phyloP scores from a whole-genome alignment of 1,140 invertebrate species.

The Campoletis sonorensis region DNA sequence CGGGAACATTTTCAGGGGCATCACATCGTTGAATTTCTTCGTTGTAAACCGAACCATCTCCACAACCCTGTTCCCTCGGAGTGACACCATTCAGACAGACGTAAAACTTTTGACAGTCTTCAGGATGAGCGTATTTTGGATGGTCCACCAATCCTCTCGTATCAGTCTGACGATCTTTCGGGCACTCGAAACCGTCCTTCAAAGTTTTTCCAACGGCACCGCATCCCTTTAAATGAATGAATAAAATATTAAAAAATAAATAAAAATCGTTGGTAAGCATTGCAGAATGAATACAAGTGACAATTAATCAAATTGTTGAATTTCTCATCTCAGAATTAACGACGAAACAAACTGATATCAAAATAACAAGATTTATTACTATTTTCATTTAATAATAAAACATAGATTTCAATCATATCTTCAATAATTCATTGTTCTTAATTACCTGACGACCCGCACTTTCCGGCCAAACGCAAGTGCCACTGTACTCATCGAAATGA shows the following conservation, averaged over 20 bases:
- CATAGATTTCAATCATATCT: slow-evolving; percentile 15
- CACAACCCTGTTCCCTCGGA: slow-evolving; percentile 90
- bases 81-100: slow-evolving; percentile 92
- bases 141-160: slow-evolving; percentile 86
- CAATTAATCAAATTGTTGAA: too few species aligned
- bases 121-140: slow-evolving; percentile 91
- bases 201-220: slow-evolving; percentile 79
- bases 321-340: too few species aligned
- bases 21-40: slow-evolving; percentile 89
- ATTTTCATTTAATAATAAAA: too few species aligned
- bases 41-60: slow-evolving; percentile 91
- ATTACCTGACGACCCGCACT: slow-evolving; percentile 84
- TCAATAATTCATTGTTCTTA: not conserved
- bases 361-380: too few species aligned
- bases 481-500: slow-evolving; percentile 91
- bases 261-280: slow-evolving; percentile 30
- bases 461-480: slow-evolving; percentile 92
- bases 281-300: too few species aligned
- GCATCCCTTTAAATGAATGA: slow-evolving; percentile 71
- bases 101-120: slow-evolving; percentile 92
- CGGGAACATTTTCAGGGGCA: slow-evolving; percentile 90
- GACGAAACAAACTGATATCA: too few species aligned
- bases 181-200: slow-evolving; percentile 90
- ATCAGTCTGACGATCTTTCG: slow-evolving; percentile 82
- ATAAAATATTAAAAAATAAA: too few species aligned